phyloP scores from a whole-genome alignment of 1,140 invertebrate genomes.

The Formica exsecta region DNA sequence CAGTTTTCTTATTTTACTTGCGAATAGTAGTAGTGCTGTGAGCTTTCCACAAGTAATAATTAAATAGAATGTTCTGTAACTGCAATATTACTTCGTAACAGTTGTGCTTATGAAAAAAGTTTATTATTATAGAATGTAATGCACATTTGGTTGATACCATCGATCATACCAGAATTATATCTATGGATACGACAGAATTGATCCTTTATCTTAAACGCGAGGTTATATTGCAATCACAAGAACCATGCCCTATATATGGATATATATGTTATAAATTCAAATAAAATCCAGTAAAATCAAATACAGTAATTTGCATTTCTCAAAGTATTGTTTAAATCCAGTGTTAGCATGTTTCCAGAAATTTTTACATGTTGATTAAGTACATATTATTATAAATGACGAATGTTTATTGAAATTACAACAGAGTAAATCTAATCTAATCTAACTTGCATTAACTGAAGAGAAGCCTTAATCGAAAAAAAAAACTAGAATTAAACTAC shows the following conservation, averaged over 20 bases:
- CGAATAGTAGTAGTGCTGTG: slow-evolving; percentile 39
- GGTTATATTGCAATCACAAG: slow-evolving; percentile 39
- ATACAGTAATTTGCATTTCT: slow-evolving; percentile 34
- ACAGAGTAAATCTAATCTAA: slow-evolving; percentile 53
- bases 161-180: slow-evolving; percentile 6
- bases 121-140: slow-evolving; percentile 8
- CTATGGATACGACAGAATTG: slow-evolving; percentile 4
- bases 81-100: not conserved
- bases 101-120: not conserved
- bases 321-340: slow-evolving; percentile 27
- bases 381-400: slow-evolving; percentile 42
- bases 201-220: not conserved
- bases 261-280: slow-evolving; percentile 37
- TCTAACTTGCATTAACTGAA: slow-evolving; percentile 27
- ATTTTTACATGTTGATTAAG: slow-evolving; percentile 42
- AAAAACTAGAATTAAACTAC: slow-evolving; percentile 45
- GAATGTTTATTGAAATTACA: slow-evolving; percentile 50
- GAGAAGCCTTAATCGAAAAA: slow-evolving; percentile 22
- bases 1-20: slow-evolving; percentile 55
- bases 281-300: slow-evolving; percentile 31
- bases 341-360: not conserved
- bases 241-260: slow-evolving; percentile 28
- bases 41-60: slow-evolving; percentile 33
- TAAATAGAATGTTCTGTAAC: slow-evolving; percentile 34
- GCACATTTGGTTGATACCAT: not conserved